These are phyloP conservation scores for Oceanodroma leucorhoa DNA, from an alignment of 2,797 vertebrate genomes.

Conservation along the genomic window DNA sequence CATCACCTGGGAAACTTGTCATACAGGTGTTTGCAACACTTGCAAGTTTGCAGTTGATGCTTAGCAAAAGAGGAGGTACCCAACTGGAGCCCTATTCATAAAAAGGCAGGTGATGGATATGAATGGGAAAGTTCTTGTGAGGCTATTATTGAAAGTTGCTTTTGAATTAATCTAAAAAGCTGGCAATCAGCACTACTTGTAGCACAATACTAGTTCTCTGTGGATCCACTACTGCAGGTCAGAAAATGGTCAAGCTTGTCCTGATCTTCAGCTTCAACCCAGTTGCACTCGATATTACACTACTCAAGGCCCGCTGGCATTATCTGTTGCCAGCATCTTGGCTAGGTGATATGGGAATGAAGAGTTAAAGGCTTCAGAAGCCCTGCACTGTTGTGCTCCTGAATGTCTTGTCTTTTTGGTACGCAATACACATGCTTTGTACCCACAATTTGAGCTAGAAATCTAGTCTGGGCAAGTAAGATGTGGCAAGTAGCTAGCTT, in stretches of 20 bases:
- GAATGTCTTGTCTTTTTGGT: not conserved
- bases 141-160: not conserved
- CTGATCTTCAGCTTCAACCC: not conserved
- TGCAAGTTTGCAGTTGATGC: not conserved
- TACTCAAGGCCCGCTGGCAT: rapidly evolving
- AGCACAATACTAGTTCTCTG: not conserved
- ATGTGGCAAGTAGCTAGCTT: not conserved
- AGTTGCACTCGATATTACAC: rapidly evolving
- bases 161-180: not conserved
- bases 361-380: not conserved
- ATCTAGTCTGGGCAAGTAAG: not conserved
- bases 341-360: not conserved
- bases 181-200: rapidly evolving
- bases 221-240: not conserved
- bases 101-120: not conserved
- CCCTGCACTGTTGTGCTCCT: not conserved
- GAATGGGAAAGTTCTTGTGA: not conserved
- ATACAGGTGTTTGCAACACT: not conserved
- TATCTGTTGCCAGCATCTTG: not conserved
- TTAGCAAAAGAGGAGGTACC: not conserved
- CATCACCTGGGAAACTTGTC: not conserved
- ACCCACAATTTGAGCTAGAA: rapidly evolving
- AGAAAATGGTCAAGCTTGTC: not conserved
- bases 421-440: not conserved
- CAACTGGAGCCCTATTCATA: not conserved